A percentile compares a stretch with the other conserved stretches of the same genome.
Evolutionary conservation across 1,140 invertebrate genomes (phyloP).

Genomic region (Myzus persicae): DNA sequence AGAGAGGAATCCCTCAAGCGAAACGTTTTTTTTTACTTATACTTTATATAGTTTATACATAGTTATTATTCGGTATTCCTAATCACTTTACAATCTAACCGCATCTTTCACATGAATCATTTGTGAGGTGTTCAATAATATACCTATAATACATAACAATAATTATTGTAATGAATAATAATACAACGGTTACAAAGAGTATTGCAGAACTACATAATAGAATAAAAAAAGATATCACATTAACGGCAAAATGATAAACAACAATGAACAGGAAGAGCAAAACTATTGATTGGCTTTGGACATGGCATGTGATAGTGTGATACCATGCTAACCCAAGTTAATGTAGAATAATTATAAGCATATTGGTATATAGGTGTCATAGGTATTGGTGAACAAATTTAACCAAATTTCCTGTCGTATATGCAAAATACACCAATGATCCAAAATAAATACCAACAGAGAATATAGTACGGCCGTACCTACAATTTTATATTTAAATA

Average conservation of each 20-base stretch:
- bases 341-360: neutral
- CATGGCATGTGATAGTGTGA: neutral
- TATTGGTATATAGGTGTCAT: neutral
- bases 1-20: constrained; percentile 22
- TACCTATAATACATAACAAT: neutral
- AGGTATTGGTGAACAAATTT: neutral
- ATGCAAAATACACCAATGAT: neutral
- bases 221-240: neutral
- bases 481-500: too few species aligned
- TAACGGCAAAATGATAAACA: constrained; percentile 38
- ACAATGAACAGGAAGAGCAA: constrained; percentile 48
- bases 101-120: constrained; percentile 47
- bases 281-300: constrained; percentile 44
- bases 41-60: neutral
- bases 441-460: neutral
- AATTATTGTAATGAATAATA: neutral
- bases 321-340: neutral
- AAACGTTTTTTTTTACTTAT: constrained; percentile 26
- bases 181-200: constrained; percentile 12
- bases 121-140: neutral
- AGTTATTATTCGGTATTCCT: constrained; percentile 24
- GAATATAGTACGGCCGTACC: too few species aligned
- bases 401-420: constrained; percentile 25
- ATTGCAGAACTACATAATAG: constrained; percentile 33
- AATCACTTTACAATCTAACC: constrained; percentile 37